phyloP scores from a whole-genome alignment of 2,113 vertebrate genomes.

The Conger conger region DNA sequence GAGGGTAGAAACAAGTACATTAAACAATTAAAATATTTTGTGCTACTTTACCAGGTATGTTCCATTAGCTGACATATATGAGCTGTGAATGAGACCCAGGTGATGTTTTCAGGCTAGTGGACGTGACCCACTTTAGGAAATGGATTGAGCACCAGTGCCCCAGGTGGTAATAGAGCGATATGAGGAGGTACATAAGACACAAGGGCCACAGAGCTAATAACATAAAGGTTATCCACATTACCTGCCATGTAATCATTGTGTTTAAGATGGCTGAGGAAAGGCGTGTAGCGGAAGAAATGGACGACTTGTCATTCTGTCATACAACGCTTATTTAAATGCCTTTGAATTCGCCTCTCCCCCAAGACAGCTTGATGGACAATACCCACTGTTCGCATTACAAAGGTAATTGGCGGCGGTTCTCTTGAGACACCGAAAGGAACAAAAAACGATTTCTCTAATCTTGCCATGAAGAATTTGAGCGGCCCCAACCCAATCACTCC shows the following conservation, averaged over 20 bases:
- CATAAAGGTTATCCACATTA: neutral
- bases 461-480: constrained; percentile 19
- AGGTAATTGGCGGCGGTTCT: constrained; percentile 42
- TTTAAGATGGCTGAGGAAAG: neutral
- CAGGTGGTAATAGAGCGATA: neutral
- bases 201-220: neutral
- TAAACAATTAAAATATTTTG: neutral
- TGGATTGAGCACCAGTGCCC: neutral
- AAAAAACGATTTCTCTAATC: constrained; percentile 26
- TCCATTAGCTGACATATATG: neutral
- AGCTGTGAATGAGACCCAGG: neutral
- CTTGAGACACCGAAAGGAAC: constrained; percentile 43
- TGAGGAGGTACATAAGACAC: neutral
- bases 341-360: constrained; percentile 30
- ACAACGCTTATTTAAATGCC: constrained; percentile 25
- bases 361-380: constrained; percentile 47
- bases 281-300: constrained; percentile 40
- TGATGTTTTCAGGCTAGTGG: neutral
- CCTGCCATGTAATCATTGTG: constrained; percentile 32
- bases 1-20: neutral
- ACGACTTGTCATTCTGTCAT: constrained; percentile 23
- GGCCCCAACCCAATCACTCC: constrained; percentile 38
- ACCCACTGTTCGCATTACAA: constrained; percentile 18
- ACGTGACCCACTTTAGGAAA: neutral
- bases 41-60: neutral